These are phyloP conservation scores for Chromis chromis DNA, from an alignment of 2,797 vertebrate genomes.

Conservation along the genomic window DNA sequence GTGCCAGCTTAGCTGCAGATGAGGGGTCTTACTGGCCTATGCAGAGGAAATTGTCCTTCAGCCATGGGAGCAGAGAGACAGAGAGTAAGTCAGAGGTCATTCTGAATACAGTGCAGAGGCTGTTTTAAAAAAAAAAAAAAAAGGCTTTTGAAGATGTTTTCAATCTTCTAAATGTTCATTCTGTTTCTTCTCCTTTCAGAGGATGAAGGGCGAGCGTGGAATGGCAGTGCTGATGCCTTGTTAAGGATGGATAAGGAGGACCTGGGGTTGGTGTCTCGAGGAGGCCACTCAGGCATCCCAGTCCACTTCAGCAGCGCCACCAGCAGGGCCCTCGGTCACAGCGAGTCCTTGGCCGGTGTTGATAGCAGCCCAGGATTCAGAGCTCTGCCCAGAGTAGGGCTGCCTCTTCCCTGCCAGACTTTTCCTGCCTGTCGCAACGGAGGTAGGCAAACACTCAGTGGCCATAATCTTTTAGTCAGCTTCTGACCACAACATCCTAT, in stretches of 20 bases:
- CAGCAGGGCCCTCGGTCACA: conserved; percentile 83
- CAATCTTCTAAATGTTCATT: conserved; percentile 18
- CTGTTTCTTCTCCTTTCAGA: conserved; percentile 73
- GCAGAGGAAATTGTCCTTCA: conserved; percentile 90
- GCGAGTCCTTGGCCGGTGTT: conserved; percentile 81
- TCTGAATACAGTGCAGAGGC: conserved; percentile 22
- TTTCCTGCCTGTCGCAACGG: conserved; percentile 93
- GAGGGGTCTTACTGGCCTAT: conserved; percentile 88
- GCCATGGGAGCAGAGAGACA: conserved; percentile 86
- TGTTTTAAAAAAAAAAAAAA: neutral
- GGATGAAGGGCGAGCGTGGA: conserved; percentile 86
- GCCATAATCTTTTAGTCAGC: conserved; percentile 27
- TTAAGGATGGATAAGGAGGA: conserved; percentile 88
- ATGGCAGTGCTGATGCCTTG: conserved; percentile 84
- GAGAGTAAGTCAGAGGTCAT: conserved; percentile 87
- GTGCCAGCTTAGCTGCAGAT: conserved; percentile 81
- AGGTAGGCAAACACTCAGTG: conserved; percentile 78
- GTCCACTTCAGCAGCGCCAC: conserved; percentile 84
- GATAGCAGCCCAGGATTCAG: conserved; percentile 84
- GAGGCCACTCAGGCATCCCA: conserved; percentile 87
- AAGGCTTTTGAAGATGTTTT: conserved; percentile 2
- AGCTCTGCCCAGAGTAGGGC: conserved; percentile 84
- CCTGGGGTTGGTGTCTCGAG: conserved; percentile 68
- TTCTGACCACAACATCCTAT: conserved; percentile 9
- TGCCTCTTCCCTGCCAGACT: conserved; percentile 92